Evolutionary conservation across 1,140 invertebrate genomes (phyloP).

Genomic region (Rhyacophila brunnea): DNA sequence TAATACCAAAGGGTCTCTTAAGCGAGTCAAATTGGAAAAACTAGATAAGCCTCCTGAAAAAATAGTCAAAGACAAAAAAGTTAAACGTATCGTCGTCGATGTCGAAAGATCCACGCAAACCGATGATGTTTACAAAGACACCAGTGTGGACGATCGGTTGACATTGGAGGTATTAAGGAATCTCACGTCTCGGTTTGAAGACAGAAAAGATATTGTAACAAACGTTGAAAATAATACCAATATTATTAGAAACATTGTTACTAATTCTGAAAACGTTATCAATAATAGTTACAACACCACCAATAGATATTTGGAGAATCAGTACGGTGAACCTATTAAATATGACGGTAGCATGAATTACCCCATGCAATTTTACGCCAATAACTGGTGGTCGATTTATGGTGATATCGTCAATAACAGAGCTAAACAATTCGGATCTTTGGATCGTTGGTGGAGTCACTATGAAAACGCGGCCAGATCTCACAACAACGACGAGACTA

Average conservation of each 20-base stretch:
- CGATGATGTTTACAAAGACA: not conserved
- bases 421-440: slow-evolving; percentile 49
- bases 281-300: no score
- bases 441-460: slow-evolving; percentile 53
- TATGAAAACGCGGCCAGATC: slow-evolving; percentile 40
- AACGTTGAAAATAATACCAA: slow-evolving; percentile 42
- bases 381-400: slow-evolving; percentile 55
- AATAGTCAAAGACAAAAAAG: slow-evolving; percentile 4
- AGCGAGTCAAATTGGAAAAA: not conserved
- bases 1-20: not conserved
- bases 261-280: not conserved
- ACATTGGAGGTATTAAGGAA: not conserved
- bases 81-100: not conserved
- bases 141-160: no score
- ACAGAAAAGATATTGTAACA: slow-evolving; percentile 41
- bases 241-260: slow-evolving; percentile 41
- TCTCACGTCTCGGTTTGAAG: slow-evolving; percentile 6
- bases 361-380: slow-evolving; percentile 50
- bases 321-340: slow-evolving; percentile 35
- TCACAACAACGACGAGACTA: no score
- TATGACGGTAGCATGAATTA: slow-evolving; percentile 42
- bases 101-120: slow-evolving; percentile 17
- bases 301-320: slow-evolving; percentile 14
- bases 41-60: not conserved
- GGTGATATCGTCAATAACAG: slow-evolving; percentile 48